A percentile compares a stretch with the other conserved stretches of the same genome.
Conservation (phyloP, 2,113 vertebrate genomes). For the Xyrauchen texanus region DNA sequence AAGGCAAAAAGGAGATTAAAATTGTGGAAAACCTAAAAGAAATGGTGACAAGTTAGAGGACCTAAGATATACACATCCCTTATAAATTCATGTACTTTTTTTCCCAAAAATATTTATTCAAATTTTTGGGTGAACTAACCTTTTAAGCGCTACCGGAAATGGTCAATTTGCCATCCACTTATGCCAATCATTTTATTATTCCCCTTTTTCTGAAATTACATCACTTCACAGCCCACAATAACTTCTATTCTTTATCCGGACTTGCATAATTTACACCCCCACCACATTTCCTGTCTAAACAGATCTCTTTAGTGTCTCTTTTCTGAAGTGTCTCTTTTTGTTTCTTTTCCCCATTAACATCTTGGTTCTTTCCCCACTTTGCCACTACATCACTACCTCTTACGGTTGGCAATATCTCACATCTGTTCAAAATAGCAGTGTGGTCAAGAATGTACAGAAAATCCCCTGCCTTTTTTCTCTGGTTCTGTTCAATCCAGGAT, state of each 20-base stretch:
- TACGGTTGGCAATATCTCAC: conserved; percentile 7
- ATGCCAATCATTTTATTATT: conserved; percentile 10
- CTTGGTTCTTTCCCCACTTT: conserved; percentile 35
- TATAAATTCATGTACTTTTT: too few species aligned
- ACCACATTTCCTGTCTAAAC: conserved; percentile 45
- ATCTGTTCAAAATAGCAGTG: conserved; percentile 47
- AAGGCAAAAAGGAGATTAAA: too few species aligned
- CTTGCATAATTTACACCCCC: conserved; percentile 24
- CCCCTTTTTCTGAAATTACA: conserved; percentile 52
- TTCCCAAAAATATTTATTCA: too few species aligned
- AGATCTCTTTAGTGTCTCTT: conserved; percentile 40
- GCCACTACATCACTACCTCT: conserved; percentile 14
- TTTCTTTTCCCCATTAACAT: conserved; percentile 37
- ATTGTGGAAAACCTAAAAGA: too few species aligned
- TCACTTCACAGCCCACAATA: conserved; percentile 63
- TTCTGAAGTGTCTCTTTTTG: too few species aligned
- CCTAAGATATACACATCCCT: too few species aligned
- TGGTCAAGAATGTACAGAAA: neutral
- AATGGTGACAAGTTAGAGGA: too few species aligned
- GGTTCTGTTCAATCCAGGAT: conserved; percentile 57
- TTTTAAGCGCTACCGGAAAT: neutral
- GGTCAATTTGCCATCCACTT: neutral
- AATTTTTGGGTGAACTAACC: too few species aligned
- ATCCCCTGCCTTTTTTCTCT: conserved; percentile 54
- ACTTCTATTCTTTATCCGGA: conserved; percentile 56